Evolutionary conservation across 2,797 vertebrate species (phyloP).

Genomic region (Scleropages formosus): DNA sequence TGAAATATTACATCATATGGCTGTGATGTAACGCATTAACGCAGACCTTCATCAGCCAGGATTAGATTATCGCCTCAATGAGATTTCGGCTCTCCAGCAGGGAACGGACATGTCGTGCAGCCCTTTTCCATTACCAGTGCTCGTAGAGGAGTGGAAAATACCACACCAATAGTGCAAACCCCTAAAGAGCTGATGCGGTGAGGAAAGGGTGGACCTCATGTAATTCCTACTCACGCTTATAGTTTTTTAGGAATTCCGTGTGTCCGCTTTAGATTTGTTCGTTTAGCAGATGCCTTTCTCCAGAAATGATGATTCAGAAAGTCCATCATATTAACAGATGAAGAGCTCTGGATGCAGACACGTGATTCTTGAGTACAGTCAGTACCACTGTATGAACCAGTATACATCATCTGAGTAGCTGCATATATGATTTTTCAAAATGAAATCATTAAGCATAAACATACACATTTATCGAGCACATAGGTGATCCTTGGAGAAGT

Average conservation of each 20-base stretch:
- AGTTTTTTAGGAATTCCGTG: not conserved
- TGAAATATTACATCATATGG: constrained; percentile 14
- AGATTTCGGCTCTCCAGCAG: not conserved
- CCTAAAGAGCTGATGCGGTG: not conserved
- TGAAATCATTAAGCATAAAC: too few relatives aligned
- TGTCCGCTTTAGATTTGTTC: not conserved
- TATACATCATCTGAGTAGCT: too few relatives aligned
- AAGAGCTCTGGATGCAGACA: too few relatives aligned
- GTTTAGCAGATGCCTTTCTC: too few relatives aligned
- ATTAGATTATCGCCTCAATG: not conserved
- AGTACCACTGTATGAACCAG: too few relatives aligned
- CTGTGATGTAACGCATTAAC: not conserved
- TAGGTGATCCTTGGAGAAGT: too few relatives aligned
- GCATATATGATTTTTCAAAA: too few relatives aligned
- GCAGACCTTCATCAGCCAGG: not conserved
- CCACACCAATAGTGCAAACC: not conserved
- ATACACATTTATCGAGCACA: too few relatives aligned
- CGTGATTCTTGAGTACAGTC: too few relatives aligned
- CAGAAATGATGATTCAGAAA: too few relatives aligned
- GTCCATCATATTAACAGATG: too few relatives aligned
- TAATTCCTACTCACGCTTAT: not conserved
- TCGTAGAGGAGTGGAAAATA: not conserved
- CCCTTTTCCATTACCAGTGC: constrained; percentile 2
- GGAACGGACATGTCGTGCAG: not conserved
- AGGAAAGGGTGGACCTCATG: not conserved